Base-by-base conservation (phyloP, 2,888 invertebrate genomes). In the Pandemis cinnamomeana region DNA sequence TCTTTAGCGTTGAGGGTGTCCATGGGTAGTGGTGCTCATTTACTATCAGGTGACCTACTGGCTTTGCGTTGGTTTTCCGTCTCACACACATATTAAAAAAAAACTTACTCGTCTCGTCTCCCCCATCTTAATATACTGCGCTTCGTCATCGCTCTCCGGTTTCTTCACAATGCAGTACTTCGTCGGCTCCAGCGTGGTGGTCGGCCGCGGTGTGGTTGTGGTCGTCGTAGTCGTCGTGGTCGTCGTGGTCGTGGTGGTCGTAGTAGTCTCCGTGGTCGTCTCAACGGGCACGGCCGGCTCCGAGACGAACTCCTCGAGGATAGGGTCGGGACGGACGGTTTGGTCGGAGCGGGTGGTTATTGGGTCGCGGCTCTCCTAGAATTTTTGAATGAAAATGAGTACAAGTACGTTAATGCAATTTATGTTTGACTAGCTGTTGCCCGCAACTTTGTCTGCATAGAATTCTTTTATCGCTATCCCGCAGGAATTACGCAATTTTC, bases 121-220 rank as follows among this genome's bases (percentile, higher is more conserved):
- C 67, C 98, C 98, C 94, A 97, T 97, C 81, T 96, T 96, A 82
- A 98, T 97, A 81, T 96, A 96, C 90, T 98, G 97, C 78, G 93
- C 90, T 77, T 92, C 86, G 88, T 97, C 97, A 78, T 96, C 96
- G 84, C 97, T 97, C 85, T 97, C 96, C 58, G 97, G 96, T 80
- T 97, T 96, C 91, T 97, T 97, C 67, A 97, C 97, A 71, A 97
- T 96, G 87, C 98, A 98, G 84, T 96, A 98, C 83, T 96, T 96
- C 75, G 95, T 91, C 70, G 94, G 94, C 81, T 93, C 94, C 75
- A 95, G 87, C 48, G 96, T 96, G 36, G 96, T 95, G 36, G 95
- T 95, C 70, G 95, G 95, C 15, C 88, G 89, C 0, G 94, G 90
- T 13, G 96, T 95, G 1, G 94, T 92, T 5, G 94, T 94, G 0